Evolutionary conservation across 2,888 invertebrate species (phyloP).

Genomic region (Aproaerema taeniolella): DNA sequence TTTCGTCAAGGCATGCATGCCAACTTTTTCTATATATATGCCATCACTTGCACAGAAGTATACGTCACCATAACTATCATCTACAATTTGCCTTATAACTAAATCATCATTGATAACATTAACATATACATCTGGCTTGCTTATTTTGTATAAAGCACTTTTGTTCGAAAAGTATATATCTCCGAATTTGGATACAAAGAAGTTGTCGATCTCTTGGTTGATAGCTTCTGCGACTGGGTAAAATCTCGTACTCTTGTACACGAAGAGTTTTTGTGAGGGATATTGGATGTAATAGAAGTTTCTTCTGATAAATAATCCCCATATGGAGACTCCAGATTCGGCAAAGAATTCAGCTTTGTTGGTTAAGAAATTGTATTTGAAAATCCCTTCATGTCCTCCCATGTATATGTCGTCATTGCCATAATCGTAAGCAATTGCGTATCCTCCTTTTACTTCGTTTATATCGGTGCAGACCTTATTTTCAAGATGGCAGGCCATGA

Average conservation of each 20-base stretch:
- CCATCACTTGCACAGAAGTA: constrained; percentile 50
- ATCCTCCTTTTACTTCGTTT: constrained; percentile 48
- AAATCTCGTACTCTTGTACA: constrained; percentile 45
- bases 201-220: constrained; percentile 49
- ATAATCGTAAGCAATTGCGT: constrained; percentile 54
- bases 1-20: constrained; percentile 37
- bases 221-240: constrained; percentile 45
- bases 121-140: constrained; percentile 23
- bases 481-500: constrained; percentile 43
- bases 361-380: constrained; percentile 55
- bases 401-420: constrained; percentile 62
- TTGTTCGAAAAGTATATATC: constrained; percentile 56
- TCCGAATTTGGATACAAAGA: constrained; percentile 43
- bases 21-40: constrained; percentile 53
- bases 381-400: constrained; percentile 64
- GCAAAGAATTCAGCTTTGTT: constrained; percentile 52
- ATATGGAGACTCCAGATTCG: constrained; percentile 56
- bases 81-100: constrained; percentile 45
- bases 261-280: constrained; percentile 47
- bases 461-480: constrained; percentile 37
- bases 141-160: constrained; percentile 59
- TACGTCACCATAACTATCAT: constrained; percentile 54
- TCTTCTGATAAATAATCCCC: constrained; percentile 49
- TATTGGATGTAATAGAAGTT: constrained; percentile 65
- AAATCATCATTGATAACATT: constrained; percentile 43